Evolutionary conservation across 2,113 vertebrate genomes (phyloP), one percentile per base, ranked within the genome.

Genomic region (Microtus oregoni): DNA sequence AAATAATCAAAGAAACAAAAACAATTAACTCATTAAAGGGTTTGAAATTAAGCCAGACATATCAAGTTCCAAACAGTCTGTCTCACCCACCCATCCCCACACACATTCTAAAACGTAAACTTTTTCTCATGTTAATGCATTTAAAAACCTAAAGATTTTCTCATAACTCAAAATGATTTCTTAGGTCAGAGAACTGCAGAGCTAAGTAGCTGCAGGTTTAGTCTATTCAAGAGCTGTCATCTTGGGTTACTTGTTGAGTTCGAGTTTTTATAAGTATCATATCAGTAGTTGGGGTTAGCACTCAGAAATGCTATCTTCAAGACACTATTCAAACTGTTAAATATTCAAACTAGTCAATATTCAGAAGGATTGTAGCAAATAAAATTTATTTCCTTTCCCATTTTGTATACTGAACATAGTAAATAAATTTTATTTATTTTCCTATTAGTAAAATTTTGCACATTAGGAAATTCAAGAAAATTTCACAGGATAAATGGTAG

Each of bases 61-160:
- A 47, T 20, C 41, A 47, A 47, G 17, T 86, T 86, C 10, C 41
- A 47, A 11, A 44, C 8, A 47, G 15, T 67, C 83, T 86, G 41
- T 35, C 28, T 68, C 41, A 86, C 0, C n/a, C 41, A 35, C 17
- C 12, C 44, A 32, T 52, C 50, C 44, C 4, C 44, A 24, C 3
- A 44, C 35, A 82, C 35, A 41, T 44, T 86, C 67, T 19, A 20
- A 44, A 67, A 32, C 12, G 4, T 85, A 67, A 76, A 81, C 65
- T 95, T 85, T 90, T 86, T 65, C 72, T 81, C 50, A 77, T 41
- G 11, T 90, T 26, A 86, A 86, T 50, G 61, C 14, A 79, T 93
- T 93, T 77, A 93, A 81, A 96, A 95, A 94, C 35, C 55, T 70
- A 76, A 86, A 47, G 65, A 90, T 86, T 97, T 96, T 96, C 55